These are phyloP conservation scores for Ophion costatus DNA, from an alignment of 2,888 invertebrate species.

Conservation along the genomic window DNA sequence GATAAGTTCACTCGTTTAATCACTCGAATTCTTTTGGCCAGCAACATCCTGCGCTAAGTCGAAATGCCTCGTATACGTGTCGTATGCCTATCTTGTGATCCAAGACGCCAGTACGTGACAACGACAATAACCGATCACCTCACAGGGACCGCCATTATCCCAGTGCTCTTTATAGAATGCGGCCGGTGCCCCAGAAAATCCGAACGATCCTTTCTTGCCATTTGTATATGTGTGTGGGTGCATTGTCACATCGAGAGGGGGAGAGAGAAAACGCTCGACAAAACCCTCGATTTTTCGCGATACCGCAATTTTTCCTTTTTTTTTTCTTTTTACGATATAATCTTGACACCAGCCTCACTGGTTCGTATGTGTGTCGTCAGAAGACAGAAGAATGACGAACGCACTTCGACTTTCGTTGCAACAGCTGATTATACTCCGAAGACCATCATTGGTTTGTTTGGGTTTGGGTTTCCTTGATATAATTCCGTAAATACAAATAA, in stretches of 20 bases:
- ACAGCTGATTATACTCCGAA: background rate
- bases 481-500: too few relatives aligned
- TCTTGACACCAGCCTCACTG: background rate
- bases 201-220: conserved; percentile 10
- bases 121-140: conserved; percentile 42
- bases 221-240: conserved; percentile 9
- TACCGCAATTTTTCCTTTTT: background rate
- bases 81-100: background rate
- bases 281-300: conserved; percentile 12
- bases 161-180: background rate
- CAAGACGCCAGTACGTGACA: conserved; percentile 40
- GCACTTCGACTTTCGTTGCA: background rate
- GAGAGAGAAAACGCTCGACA: background rate
- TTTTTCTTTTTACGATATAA: background rate
- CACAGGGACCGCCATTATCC: conserved; percentile 15
- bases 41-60: background rate
- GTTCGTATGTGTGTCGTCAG: background rate
- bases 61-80: conserved; percentile 3
- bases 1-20: too few relatives aligned
- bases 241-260: conserved; percentile 28
- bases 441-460: background rate
- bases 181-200: conserved; percentile 34
- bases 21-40: background rate
- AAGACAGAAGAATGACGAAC: background rate
- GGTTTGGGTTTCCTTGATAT: too few relatives aligned